Evolutionary conservation across 2,888 invertebrate genomes (phyloP), one percentile per base, ranked within the genome.

Genomic region (Hemistola chrysoprasaria): DNA sequence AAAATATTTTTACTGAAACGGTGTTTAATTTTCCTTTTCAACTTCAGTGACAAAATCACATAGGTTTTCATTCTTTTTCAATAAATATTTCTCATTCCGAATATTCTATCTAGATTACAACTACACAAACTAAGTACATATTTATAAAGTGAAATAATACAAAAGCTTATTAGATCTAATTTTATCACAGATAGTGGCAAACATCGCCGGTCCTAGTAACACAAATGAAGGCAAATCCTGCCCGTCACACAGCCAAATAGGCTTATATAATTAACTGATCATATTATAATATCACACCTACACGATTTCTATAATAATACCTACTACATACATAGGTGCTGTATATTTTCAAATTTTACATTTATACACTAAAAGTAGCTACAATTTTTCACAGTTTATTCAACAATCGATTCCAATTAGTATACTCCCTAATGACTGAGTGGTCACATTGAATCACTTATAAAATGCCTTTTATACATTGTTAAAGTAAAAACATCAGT

Each of bases 111-210:
- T 55, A 55, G 34, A 50, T 53, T 43, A 47, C 22, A 27, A 22
- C 43, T 50, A 48, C 6, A 30, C 26, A 46, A 48, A 44, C 40
- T 54, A 50, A 52, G 48, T 52, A 54, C 50, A 55, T 55, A 53
- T 53, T 55, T 55, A 53, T 55, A 53, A 44, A 47, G 42, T 40
- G 40, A 47, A 47, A 50, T 55, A 55, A 44, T 55, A 55, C 55
- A 79, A 70, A 69, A 62, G 55, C 71, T 68, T 60, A 62, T 61
- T 67, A 68, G 68, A 68, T 81, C 82, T 86, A 86, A 71, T 69
- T 70, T 81, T 87, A 88, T 88, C 87, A 88, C 87, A 88, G 87
- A 83, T 86, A 66, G 67, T 61, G 85, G 86, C 87, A 76, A 39
- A 48, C 63, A 57, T 54, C 72, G 84, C 86, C 86, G 63, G 70